Conservation (phyloP, 1,140 invertebrate genomes). For the Bombus waltoni region DNA sequence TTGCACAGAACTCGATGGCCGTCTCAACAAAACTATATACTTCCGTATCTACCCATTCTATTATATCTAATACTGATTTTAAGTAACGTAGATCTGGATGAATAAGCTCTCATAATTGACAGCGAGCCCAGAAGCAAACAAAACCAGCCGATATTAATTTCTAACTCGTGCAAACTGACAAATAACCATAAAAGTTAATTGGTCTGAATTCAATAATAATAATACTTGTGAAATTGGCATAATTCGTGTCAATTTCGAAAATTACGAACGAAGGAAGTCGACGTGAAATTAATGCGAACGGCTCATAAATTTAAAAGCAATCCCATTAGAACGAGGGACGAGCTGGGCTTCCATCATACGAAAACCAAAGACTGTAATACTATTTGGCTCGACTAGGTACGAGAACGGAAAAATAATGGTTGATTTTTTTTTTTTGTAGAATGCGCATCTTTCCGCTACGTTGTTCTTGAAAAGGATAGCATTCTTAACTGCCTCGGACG, state of each 20-base stretch:
- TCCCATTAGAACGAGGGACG: too few species aligned
- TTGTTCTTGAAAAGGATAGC: slow-evolving; percentile 32
- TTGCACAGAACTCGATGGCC: too few species aligned
- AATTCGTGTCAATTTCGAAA: background rate
- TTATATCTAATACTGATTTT: too few species aligned
- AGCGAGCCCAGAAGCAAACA: too few species aligned
- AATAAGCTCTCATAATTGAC: too few species aligned
- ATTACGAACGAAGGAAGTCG: background rate
- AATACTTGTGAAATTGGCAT: background rate
- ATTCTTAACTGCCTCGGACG: slow-evolving; percentile 13
- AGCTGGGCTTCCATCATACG: too few species aligned
- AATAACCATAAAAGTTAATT: background rate
- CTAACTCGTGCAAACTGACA: background rate
- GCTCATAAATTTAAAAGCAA: background rate
- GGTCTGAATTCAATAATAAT: background rate
- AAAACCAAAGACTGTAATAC: background rate
- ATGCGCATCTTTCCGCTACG: slow-evolving; percentile 3
- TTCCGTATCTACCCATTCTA: too few species aligned
- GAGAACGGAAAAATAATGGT: background rate
- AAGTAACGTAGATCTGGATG: too few species aligned
- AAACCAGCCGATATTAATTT: background rate
- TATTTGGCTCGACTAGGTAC: background rate
- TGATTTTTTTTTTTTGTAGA: slow-evolving; percentile 20
- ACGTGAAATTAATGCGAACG: background rate
- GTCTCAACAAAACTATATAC: too few species aligned